Base-by-base conservation (phyloP, 2,113 vertebrate species). In the Conger conger region DNA sequence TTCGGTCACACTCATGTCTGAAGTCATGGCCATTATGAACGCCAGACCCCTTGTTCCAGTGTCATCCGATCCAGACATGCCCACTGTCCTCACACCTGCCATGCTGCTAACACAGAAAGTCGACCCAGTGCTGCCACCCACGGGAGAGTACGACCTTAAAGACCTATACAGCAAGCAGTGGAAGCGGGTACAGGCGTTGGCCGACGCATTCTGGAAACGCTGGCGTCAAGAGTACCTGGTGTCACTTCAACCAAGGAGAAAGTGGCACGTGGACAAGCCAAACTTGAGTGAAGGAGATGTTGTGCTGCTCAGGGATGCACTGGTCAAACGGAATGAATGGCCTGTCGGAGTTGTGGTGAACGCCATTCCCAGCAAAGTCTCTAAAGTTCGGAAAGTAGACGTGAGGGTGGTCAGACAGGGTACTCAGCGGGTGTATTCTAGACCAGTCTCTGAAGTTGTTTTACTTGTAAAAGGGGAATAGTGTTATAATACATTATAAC, bases 21-120 rank as follows among this genome's bases (percentile, higher is more conserved):
- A 50, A 50, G 45, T 83, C 18, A 73, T 83, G 77, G 45, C 84
- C 15, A 88, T 85, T 20, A 82, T 85, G 45, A 50, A 50, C 15
- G 45, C 45, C 45, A 50, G 45, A 13, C 45, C 45, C 1, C 45
- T 50, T 6, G 9, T 50, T 1, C 45, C 45, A 9, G 45, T 50
- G 45, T 50, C 45, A 5, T 9, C 9, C 1, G 45, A 50, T 50
- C 45, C 45, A 1, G 5, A 50, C 1, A 50, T 50, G 45, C 4
- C 45, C 15, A 13, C 45, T 9, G 5, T 50, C 4, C 9, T 50
- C 5, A 50, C 45, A 50, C 45, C 45, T 5, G 45, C 45, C 5
- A 50, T 50, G 45, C 9, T 50, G 9, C 9, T 50, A 1, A 50
- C 45, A 9, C 45, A 50, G 9, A 50, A 50, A 13, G 15, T 50